These are phyloP conservation scores for Trachymyrmex cornetzi DNA, from an alignment of 1,140 invertebrate genomes.

Conservation along the genomic window DNA sequence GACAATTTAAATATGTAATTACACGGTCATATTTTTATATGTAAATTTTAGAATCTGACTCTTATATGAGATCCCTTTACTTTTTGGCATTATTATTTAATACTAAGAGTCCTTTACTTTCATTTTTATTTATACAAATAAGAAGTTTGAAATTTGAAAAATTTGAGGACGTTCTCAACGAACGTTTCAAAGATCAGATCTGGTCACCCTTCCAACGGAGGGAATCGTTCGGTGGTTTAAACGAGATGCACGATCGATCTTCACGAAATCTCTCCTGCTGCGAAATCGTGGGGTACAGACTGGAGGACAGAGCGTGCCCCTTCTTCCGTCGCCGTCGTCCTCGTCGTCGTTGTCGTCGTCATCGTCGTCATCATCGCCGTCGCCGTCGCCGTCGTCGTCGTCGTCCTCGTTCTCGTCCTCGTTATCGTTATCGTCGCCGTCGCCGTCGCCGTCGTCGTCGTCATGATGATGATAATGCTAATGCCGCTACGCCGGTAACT, in stretches of 20 bases:
- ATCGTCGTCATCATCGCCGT: too few species aligned
- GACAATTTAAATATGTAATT: too few species aligned
- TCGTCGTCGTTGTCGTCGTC: too few species aligned
- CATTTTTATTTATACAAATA: not conserved
- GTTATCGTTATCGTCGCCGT: constrained; percentile 31
- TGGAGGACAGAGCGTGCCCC: not conserved
- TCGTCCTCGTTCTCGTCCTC: constrained; percentile 17
- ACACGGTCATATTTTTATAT: too few species aligned
- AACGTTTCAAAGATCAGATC: not conserved
- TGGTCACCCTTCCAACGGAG: not conserved
- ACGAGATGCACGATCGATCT: constrained; percentile 57
- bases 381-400: constrained; percentile 30
- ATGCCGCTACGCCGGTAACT: constrained; percentile 62
- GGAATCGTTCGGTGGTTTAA: constrained; percentile 25
- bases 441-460: constrained; percentile 30
- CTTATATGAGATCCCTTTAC: too few species aligned
- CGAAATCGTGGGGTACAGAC: constrained; percentile 57
- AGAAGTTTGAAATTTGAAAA: not conserved
- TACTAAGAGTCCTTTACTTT: too few species aligned
- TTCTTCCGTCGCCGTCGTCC: constrained; percentile 9
- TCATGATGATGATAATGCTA: constrained; percentile 44
- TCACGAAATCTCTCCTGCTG: constrained; percentile 66
- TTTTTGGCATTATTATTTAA: too few species aligned
- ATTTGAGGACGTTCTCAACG: not conserved
- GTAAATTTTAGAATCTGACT: too few species aligned